These are phyloP conservation scores for Gymnodraco acuticeps DNA, from an alignment of 2,797 vertebrate genomes.

Conservation along the genomic window DNA sequence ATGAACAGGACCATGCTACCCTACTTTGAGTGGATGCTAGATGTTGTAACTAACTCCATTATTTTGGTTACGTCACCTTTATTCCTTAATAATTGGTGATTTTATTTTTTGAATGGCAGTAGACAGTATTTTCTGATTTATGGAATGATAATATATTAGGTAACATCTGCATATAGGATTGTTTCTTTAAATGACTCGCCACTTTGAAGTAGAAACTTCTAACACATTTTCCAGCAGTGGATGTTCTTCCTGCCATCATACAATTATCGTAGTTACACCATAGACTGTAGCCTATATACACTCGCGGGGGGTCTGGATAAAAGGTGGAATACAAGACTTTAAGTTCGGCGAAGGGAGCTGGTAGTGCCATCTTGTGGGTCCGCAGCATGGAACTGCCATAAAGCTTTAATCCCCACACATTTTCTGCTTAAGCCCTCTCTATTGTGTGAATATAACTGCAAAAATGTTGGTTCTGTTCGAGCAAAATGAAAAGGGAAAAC, in stretches of 20 bases:
- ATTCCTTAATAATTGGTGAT: too few relatives aligned
- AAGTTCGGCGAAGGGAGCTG: slow-evolving; percentile 3
- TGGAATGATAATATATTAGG: too few relatives aligned
- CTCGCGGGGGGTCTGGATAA: neutral
- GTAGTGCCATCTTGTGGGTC: slow-evolving; percentile 63
- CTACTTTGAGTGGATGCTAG: too few relatives aligned
- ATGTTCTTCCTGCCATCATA: neutral
- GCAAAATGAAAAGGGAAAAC: fast-evolving
- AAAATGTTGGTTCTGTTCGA: fast-evolving
- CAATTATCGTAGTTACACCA: neutral
- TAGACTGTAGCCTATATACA: too few relatives aligned
- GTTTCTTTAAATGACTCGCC: too few relatives aligned
- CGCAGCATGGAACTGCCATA: slow-evolving; percentile 5
- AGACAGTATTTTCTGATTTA: too few relatives aligned
- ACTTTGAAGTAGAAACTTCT: neutral
- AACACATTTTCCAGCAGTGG: neutral
- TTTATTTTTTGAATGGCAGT: too few relatives aligned
- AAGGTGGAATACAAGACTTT: neutral
- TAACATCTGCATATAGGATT: too few relatives aligned
- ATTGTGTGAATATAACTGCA: fast-evolving
- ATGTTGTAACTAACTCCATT: too few relatives aligned
- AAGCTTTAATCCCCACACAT: neutral
- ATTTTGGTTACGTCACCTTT: too few relatives aligned
- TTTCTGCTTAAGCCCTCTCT: neutral
- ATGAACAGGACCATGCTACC: too few relatives aligned